Base-by-base conservation (phyloP, 2,888 invertebrate species). In the Limnephilus auricula region DNA sequence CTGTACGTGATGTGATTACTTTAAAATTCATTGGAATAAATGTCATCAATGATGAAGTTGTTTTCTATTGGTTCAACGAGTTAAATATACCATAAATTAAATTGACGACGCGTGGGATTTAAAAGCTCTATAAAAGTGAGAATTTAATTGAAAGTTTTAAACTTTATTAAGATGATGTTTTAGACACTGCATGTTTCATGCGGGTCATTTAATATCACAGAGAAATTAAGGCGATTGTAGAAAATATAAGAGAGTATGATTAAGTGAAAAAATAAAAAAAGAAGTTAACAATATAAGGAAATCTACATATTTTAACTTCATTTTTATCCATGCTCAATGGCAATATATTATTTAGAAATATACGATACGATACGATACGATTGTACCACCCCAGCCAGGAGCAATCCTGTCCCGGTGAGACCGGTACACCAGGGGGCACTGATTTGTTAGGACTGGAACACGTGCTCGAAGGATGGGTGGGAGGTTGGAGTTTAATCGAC, bases 61-160 rank as follows among this genome's bases (percentile, higher is more conserved):
- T 34, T 85, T 34, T 40, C 40, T 85, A 85, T 85, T 85, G 30
- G 85, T 34, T 45, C 85, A 85, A 30, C 34, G 40, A 40, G 40
- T 40, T 85, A 30, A 85, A n/a, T n/a, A 15, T n/a, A 30, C 45
- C 13, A 45, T 85, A 40, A 85, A 40, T 85, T 15, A 45, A 40
- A 30, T 5, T 30, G n/a, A n/a, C 45, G 85, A 85, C 25, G 85
- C 30, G 85, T 85, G 85, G 40, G 85, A 85, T 85, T 40, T n/a
- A 40, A 37, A 85, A 40, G n/a, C 85, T 45, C n/a, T 13, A 37
- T 12, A 25, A 85, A 37, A 32, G 80, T 31, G 80, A 34, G 82
- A 82, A 32, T 32, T 34, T 82, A 82, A 82, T 82, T 82, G 34
- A 80, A 32, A 82, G 80, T 32, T 34, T 82, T 25, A 82, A 82